Evolutionary conservation across 1,140 invertebrate genomes (phyloP), one percentile per base, ranked within the genome.

Genomic region (Oedothorax gibbosus): DNA sequence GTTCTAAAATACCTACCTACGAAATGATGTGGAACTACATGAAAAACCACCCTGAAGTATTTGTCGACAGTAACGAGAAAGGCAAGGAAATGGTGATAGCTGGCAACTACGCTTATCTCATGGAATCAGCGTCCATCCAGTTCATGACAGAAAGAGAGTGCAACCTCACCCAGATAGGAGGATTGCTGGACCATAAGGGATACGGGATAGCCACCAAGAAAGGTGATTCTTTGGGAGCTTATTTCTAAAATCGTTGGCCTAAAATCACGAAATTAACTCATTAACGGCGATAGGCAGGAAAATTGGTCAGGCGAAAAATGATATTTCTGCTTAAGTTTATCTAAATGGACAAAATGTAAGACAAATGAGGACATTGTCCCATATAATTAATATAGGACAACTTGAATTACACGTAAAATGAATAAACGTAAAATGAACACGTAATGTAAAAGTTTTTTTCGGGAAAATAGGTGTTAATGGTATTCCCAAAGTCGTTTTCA

Each of bases 181-280:
- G 93, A 0, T 90, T 94, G 49, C 90, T 95, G 21, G 95, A 97
- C 89, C 90, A 89, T 49, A 91, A 92, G 87, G 87, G 90, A 21
- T 97, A 96, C 88, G 96, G 96, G 12, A 96, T 97, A 86, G 96
- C 95, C 0, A 96, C 95, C 91, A 95, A 95, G 66, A 95, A 95
- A 88, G 96, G 96, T 97, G 92, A 10, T 65, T 11, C 62, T 20
- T 65, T 65, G 10, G 15, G 15, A 20, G 18, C 5, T n/a, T 20
- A 18, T 64, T 10, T 35, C 5, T 5, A 5, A 35, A 35, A 35
- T 35, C 35, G 35, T 35, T 35, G 35, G 1, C 35, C 35, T 1
- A 35, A 1, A 35, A 35, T 35, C 35, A 35, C 35, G 5, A 5
- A 35, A 35, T n/a, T n/a, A n/a, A n/a, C n/a, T n/a, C n/a, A n/a